These are phyloP conservation scores for Orestias chungarensis DNA, from an alignment of 2,797 vertebrate species.

Conservation along the genomic window DNA sequence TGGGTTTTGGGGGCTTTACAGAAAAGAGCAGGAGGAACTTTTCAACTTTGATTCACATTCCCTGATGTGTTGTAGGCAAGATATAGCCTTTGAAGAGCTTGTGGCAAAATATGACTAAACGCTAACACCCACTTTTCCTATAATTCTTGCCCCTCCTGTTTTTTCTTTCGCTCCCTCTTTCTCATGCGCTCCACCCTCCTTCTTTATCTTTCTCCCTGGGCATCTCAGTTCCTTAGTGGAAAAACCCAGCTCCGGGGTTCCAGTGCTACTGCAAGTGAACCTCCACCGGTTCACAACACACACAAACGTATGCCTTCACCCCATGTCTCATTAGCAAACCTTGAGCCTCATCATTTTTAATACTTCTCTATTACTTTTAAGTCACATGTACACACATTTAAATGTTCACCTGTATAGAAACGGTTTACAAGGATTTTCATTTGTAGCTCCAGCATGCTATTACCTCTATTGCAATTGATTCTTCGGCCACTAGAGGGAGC, in stretches of 20 bases:
- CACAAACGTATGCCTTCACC: constrained; percentile 32
- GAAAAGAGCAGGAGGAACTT: constrained; percentile 72
- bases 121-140: constrained; percentile 42
- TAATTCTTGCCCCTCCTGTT: constrained; percentile 48
- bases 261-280: constrained; percentile 78
- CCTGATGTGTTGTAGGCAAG: constrained; percentile 80
- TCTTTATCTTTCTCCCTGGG: constrained; percentile 76
- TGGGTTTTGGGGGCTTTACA: constrained; percentile 46
- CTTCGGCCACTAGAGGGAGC: constrained; percentile 82
- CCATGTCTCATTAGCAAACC: constrained; percentile 19
- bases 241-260: constrained; percentile 73
- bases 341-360: constrained; percentile 21
- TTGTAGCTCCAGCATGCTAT: not conserved
- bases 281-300: constrained; percentile 57
- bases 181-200: constrained; percentile 51
- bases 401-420: not conserved
- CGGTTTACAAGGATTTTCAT: constrained; percentile 1
- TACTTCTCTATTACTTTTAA: constrained; percentile 3
- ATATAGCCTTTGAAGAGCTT: constrained; percentile 81
- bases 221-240: constrained; percentile 78
- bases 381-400: constrained; percentile 11
- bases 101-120: constrained; percentile 71
- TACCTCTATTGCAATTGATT: constrained; percentile 44
- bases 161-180: constrained; percentile 49
- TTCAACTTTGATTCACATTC: constrained; percentile 81